Evolutionary conservation across 2,113 vertebrate species (phyloP), one percentile per base, ranked within the genome.

Genomic region (Australoheros scitulus): DNA sequence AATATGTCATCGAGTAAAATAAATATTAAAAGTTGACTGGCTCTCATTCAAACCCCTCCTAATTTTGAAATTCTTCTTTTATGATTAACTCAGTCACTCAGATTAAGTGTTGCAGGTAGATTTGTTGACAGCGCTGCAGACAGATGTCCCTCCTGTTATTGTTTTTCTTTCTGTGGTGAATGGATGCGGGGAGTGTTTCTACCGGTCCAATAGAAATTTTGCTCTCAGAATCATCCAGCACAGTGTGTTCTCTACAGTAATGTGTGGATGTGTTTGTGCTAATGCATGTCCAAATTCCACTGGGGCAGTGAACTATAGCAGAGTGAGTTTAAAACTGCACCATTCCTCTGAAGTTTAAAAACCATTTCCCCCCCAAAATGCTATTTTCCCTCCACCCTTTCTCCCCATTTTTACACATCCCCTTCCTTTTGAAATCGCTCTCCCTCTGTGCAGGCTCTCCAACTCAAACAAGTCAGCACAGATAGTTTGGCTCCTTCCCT

Each of bases 401-500:
- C 59, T 70, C 77, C 76, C 63, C 26, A n/a, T 70, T 91, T 91
- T 88, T 82, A 84, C 89, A 92, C 83, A 86, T 92, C 91, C 91
- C 80, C 80, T 91, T 93, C 88, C 89, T 84, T 87, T 87, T 75
- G 61, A 87, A 88, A 80, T 72, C 55, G 22, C 56, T 79, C 86
- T 64, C 59, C 65, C 84, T 84, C 61, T 61, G 58, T 58, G 15
- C 29, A 1, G 29, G 52, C 80, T 78, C 81, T 90, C 88, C 88
- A 94, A 91, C 78, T 81, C 76, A 89, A 91, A 91, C 91, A 91
- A 88, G 84, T 86, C 85, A 55, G 86, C 86, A 61, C 89, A 91
- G 88, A 93, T 86, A 86, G 86, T 68, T 84, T 92, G 91, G 89
- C 88, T 90, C 72, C 61, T 65, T 63, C 88, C 29, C 86, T 79